Conservation (phyloP, 1,140 invertebrate species). For the Vanessa tameamea region DNA sequence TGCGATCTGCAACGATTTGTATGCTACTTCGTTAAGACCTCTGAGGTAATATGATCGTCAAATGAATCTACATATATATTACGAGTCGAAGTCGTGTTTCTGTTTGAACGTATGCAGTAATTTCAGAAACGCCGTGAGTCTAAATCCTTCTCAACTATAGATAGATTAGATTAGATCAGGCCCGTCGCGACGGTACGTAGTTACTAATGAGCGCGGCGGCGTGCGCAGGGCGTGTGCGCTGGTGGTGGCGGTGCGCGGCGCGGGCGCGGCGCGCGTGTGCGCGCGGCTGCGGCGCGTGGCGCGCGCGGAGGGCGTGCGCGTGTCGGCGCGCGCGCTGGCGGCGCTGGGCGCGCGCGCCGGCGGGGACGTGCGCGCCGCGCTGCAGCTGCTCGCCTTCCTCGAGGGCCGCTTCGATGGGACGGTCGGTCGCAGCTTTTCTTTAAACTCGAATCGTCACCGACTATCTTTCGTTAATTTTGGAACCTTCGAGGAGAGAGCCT, state of each 20-base stretch:
- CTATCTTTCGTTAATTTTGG: too few relatives aligned
- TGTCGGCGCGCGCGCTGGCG: slow-evolving; percentile 41
- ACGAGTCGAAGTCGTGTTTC: too few relatives aligned
- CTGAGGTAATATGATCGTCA: slow-evolving; percentile 61
- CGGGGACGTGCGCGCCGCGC: slow-evolving; percentile 62
- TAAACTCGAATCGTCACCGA: too few relatives aligned
- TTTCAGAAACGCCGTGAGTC: too few relatives aligned
- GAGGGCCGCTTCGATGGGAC: slow-evolving; percentile 38
- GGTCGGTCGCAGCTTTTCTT: slow-evolving; percentile 22
- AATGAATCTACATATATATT: not conserved
- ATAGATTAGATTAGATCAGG: too few relatives aligned
- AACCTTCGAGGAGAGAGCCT: too few relatives aligned
- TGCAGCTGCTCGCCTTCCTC: slow-evolving; percentile 59
- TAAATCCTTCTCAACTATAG: too few relatives aligned
- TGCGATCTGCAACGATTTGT: slow-evolving; percentile 98
- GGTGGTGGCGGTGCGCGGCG: slow-evolving; percentile 81
- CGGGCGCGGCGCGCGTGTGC: slow-evolving; percentile 40
- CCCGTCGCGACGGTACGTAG: too few relatives aligned
- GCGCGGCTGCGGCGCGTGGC: slow-evolving; percentile 43
- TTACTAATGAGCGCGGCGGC: too few relatives aligned
- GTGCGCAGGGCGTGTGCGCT: slow-evolving; percentile 85
- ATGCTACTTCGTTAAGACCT: slow-evolving; percentile 90
- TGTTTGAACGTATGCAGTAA: too few relatives aligned
- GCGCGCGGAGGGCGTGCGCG: slow-evolving; percentile 36
- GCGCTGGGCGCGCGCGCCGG: slow-evolving; percentile 54